phyloP scores from a whole-genome alignment of 2,113 vertebrate genomes.

The Romanogobio albipinnatus region DNA sequence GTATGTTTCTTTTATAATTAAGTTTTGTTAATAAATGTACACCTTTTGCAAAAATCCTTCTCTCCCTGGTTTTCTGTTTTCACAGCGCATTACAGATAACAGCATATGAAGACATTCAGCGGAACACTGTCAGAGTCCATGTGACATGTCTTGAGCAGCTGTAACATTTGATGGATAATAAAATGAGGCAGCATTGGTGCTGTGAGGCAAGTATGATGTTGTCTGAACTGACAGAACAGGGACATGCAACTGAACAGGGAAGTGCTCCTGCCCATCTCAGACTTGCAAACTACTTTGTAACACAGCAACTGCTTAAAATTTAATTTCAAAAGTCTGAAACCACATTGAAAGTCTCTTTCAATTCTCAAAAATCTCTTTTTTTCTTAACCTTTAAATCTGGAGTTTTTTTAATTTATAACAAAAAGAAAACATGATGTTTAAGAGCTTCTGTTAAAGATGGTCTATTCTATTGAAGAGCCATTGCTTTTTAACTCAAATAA shows the following conservation, averaged over 20 bases:
- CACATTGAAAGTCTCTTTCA: background rate
- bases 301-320: background rate
- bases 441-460: background rate
- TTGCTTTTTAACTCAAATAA: background rate
- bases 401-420: too few species aligned
- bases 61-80: too few species aligned
- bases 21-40: too few species aligned
- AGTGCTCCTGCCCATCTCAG: background rate
- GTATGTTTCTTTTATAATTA: too few species aligned
- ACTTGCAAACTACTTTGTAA: background rate
- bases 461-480: background rate
- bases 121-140: background rate
- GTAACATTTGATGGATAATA: constrained; percentile 17
- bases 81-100: too few species aligned
- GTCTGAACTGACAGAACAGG: constrained; percentile 33
- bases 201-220: constrained; percentile 35
- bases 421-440: background rate
- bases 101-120: background rate
- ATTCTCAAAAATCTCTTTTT: too few species aligned
- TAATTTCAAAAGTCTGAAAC: background rate
- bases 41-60: too few species aligned
- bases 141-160: constrained; percentile 12
- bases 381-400: background rate
- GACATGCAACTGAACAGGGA: constrained; percentile 5
- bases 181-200: constrained; percentile 8